Conservation (phyloP, 2,113 vertebrate genomes). For the Nipponia nippon region DNA sequence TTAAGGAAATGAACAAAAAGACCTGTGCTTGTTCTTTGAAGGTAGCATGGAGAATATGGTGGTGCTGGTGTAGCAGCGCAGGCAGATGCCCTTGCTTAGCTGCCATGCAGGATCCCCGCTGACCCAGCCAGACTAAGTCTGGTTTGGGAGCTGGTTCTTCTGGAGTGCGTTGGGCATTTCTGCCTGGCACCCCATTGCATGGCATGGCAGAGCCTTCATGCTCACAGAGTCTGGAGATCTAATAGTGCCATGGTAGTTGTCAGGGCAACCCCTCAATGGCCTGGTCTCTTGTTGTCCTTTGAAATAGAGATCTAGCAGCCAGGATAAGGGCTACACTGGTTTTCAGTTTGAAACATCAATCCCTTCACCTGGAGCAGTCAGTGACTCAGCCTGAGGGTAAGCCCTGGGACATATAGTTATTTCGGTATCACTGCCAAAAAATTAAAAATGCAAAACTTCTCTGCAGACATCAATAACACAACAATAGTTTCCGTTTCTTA, state of each 20-base stretch:
- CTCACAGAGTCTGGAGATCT: neutral
- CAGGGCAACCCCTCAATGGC: neutral
- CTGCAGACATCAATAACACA: neutral
- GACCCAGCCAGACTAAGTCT: neutral
- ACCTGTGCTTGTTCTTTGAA: neutral
- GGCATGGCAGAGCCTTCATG: neutral
- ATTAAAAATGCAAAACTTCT: neutral
- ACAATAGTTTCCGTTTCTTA: neutral
- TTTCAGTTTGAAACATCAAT: neutral
- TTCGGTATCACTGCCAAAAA: neutral
- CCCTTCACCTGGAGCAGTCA: neutral
- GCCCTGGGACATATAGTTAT: neutral
- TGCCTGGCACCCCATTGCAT: neutral
- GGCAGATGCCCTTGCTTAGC: neutral
- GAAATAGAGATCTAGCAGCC: neutral
- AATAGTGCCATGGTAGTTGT: neutral
- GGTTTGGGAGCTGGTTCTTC: neutral
- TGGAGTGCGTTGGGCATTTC: rapidly evolving
- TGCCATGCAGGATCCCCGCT: neutral
- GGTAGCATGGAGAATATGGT: neutral
- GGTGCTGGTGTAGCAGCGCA: neutral
- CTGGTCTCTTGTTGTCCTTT: neutral
- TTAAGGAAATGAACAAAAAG: neutral
- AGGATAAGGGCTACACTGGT: neutral
- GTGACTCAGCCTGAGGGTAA: neutral